A percentile compares a stretch with the other conserved stretches of the same genome.
Conservation (phyloP, 1,140 invertebrate genomes). For the Bombus difficillimus region DNA sequence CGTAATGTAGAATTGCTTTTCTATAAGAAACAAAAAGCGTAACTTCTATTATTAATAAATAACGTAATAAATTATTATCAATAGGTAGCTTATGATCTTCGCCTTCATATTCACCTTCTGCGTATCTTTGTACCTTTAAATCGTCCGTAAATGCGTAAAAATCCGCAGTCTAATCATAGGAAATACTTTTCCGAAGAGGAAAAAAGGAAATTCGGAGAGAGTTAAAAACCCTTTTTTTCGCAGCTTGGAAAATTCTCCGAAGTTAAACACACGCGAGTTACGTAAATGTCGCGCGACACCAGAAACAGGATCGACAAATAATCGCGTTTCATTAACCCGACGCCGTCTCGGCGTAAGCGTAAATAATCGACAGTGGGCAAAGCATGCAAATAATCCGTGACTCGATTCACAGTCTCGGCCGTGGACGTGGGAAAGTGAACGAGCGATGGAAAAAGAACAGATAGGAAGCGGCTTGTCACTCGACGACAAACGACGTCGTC, state of each 20-base stretch:
- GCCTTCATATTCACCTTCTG: too few relatives aligned
- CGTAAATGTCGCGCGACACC: neutral
- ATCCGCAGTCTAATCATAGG: neutral
- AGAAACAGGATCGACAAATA: constrained; percentile 10
- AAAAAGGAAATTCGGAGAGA: too few relatives aligned
- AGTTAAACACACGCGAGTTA: neutral
- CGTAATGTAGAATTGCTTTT: too few relatives aligned
- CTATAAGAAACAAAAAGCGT: too few relatives aligned
- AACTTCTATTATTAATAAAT: too few relatives aligned
- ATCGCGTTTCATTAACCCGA: constrained; percentile 26
- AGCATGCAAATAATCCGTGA: constrained; percentile 37
- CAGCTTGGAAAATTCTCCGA: neutral
- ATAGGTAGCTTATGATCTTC: too few relatives aligned
- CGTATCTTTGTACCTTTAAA: too few relatives aligned
- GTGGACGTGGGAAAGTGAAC: constrained; percentile 6
- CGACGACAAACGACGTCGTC: constrained; percentile 6
- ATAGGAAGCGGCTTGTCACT: neutral
- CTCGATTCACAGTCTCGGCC: neutral
- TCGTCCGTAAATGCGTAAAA: neutral
- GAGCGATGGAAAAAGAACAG: neutral
- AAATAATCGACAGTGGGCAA: constrained; percentile 31
- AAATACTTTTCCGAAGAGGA: neutral
- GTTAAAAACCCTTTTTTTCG: neutral
- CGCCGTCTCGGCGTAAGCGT: constrained; percentile 16
- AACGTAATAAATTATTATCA: too few relatives aligned